Base-by-base conservation (phyloP, 2,888 invertebrate genomes). In the Drosophila villosipedis region DNA sequence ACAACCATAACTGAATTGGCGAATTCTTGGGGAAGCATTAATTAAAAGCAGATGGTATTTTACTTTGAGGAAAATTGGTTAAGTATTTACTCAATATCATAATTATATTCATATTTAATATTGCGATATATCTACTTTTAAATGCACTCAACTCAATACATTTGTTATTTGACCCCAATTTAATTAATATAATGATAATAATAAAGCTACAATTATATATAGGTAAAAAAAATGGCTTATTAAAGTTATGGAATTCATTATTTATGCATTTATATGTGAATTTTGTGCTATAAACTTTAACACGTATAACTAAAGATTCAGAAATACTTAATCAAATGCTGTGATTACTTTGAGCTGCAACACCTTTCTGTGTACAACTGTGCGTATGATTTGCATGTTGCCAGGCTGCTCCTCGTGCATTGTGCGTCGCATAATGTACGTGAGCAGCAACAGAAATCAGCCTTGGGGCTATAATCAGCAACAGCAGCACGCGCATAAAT, bases 381-480 rank as follows among this genome's bases (percentile, higher is more conserved):
- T 72, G 81, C 66, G 73, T 81, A 68, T 81, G 81, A 79, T 79
- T 79, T 77, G 66, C 68, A 80, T 69, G 50, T 28, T 61, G 65
- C 54, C 68, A 22, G 28, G 31, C 39, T 19, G 28, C n/a, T 19
- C 4, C 37, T 25, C 28, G 59, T 49, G 31, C 53, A 19, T 53
- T 50, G n/a, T 60, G n/a, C 19, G 19, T 62, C 43, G 69, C 58
- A n/a, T 12, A n/a, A 10, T 61, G 63, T 82, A 80, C 80, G 80
- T 80, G 80, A 78, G 57, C 75, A 55, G 82, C 64, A 82, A 52
- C 58, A 65, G 53, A 25, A 79, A 80, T 78, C 82, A 78, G 74
- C 50, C 82, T 62, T 70, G 74, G 74, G 74, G 78, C 82, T 57
- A 78, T 82, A 78, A 82, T 80, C 82, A 81, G 82, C 63, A 82